Percentiles rank a stretch among this genome's conserved stretches.
phyloP scores from a whole-genome alignment of 2,888 invertebrate species.

The Suillia variegata region DNA sequence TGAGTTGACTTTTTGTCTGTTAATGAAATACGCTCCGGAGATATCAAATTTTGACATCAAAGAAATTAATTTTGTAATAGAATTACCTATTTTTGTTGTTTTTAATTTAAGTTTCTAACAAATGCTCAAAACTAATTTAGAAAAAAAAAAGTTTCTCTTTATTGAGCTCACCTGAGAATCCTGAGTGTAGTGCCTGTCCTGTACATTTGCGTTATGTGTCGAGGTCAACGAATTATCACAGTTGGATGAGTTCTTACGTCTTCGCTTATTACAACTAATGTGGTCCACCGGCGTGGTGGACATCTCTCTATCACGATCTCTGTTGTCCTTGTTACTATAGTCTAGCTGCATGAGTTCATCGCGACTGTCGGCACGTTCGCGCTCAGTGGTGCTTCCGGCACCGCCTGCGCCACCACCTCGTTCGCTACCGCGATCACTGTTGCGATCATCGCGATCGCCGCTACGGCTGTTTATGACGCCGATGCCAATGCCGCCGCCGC shows the following conservation, averaged over 20 bases:
- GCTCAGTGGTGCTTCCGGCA: conserved; percentile 48
- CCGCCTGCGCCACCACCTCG: conserved; percentile 41
- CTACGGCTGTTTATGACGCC: conserved; percentile 32
- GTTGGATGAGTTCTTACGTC: conserved; percentile 66
- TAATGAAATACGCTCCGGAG: too few relatives aligned
- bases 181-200: conserved; percentile 69
- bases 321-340: conserved; percentile 58
- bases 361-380: conserved; percentile 59
- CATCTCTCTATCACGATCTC: conserved; percentile 68
- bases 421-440: conserved; percentile 36
- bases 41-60: too few relatives aligned
- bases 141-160: too few relatives aligned
- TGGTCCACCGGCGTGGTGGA: conserved; percentile 62
- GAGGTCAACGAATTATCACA: conserved; percentile 70
- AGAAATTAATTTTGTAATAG: too few relatives aligned
- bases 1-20: too few relatives aligned
- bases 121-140: too few relatives aligned
- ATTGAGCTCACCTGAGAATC: conserved; percentile 70
- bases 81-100: too few relatives aligned
- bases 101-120: too few relatives aligned
- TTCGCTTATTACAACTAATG: conserved; percentile 65
- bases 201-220: conserved; percentile 64
- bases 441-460: conserved; percentile 29
- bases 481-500: conserved; percentile 31
- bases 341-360: conserved; percentile 61